Conservation (phyloP, 2,797 vertebrate species). For the Myiothlypis chrysogaster region DNA sequence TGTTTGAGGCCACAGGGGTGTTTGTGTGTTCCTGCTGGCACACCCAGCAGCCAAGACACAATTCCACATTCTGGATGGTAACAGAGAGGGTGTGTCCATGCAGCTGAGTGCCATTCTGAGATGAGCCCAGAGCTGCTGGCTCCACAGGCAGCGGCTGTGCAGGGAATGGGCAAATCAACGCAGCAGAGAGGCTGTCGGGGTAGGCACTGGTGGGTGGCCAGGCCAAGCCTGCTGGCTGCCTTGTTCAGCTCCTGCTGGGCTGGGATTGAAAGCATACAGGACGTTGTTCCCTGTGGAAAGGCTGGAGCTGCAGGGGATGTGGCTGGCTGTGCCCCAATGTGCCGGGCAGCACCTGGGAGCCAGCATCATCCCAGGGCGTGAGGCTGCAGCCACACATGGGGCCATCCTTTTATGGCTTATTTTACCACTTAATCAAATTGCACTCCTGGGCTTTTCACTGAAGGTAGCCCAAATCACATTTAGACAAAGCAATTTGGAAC, state of each 20-base stretch:
- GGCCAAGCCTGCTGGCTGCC: not conserved
- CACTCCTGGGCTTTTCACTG: not conserved
- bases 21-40: not conserved
- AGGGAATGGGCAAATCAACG: not conserved
- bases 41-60: not conserved
- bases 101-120: not conserved
- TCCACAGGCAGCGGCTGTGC: not conserved
- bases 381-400: not conserved
- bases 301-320: not conserved
- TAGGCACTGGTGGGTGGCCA: not conserved
- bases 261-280: not conserved
- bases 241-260: not conserved
- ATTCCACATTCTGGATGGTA: too few species aligned
- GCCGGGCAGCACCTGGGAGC: fast-evolving
- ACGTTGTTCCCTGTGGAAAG: not conserved
- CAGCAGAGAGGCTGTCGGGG: fast-evolving
- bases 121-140: fast-evolving
- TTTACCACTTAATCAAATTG: not conserved
- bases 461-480: not conserved
- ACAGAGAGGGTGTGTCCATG: fast-evolving
- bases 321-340: not conserved
- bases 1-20: not conserved
- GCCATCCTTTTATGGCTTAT: not conserved
- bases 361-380: not conserved
- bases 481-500: not conserved